These are phyloP conservation scores for Eubasilissa splendida DNA, from an alignment of 2,888 invertebrate species.

Conservation along the genomic window DNA sequence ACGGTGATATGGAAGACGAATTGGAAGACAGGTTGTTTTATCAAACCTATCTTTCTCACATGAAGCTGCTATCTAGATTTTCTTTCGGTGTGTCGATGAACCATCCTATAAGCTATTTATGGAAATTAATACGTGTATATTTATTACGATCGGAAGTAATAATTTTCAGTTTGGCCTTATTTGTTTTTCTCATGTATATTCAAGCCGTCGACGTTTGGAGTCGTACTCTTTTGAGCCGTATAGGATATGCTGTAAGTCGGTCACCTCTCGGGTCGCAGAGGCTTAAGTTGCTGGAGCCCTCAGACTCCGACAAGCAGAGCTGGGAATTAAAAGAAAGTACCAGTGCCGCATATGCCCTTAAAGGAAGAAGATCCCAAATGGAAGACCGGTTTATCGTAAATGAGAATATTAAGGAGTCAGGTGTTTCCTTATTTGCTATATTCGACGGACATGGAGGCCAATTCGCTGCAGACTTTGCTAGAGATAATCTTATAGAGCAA, in stretches of 20 bases:
- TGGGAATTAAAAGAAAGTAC: constrained; percentile 46
- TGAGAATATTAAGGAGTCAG: constrained; percentile 87
- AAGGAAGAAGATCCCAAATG: constrained; percentile 92
- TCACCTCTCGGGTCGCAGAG: constrained; percentile 72
- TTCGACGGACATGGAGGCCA: constrained; percentile 98
- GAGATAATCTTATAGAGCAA: constrained; percentile 88
- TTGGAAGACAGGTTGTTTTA: constrained; percentile 90
- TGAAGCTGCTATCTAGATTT: constrained; percentile 87
- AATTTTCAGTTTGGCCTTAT: constrained; percentile 79
- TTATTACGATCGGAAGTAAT: constrained; percentile 86
- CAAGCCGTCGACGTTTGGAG: constrained; percentile 90
- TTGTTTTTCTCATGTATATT: constrained; percentile 84
- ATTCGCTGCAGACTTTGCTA: constrained; percentile 94
- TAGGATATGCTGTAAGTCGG: constrained; percentile 78
- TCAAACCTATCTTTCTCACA: constrained; percentile 89
- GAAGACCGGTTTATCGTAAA: constrained; percentile 94
- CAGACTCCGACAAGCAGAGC: constrained; percentile 73
- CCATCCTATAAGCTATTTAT: constrained; percentile 82
- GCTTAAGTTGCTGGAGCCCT: constrained; percentile 72
- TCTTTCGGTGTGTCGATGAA: constrained; percentile 86
- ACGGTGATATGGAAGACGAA: constrained; percentile 88
- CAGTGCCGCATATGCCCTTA: constrained; percentile 88
- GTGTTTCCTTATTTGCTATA: constrained; percentile 89
- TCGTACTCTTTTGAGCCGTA: constrained; percentile 79
- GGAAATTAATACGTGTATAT: constrained; percentile 85